A percentile compares a stretch with the other conserved stretches of the same genome.
Conservation (phyloP, 2,113 vertebrate species). For the Columba janthina region DNA sequence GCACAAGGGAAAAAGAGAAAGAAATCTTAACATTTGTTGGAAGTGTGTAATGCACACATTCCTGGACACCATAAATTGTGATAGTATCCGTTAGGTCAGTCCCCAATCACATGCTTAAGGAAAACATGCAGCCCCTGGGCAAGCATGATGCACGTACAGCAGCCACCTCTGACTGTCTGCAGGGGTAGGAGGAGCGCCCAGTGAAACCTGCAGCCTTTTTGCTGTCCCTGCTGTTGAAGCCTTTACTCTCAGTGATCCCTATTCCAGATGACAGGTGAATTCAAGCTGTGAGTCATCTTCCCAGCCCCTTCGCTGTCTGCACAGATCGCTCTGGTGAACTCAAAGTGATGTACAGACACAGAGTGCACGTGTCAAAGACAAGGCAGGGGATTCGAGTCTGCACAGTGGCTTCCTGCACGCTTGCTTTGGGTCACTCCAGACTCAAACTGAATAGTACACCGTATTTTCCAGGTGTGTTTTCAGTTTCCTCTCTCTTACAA, state of each 20-base stretch:
- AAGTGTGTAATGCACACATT: accelerated
- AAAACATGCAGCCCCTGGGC: not conserved
- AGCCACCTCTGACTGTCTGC: not conserved
- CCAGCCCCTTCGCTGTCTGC: not conserved
- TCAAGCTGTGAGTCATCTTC: not conserved
- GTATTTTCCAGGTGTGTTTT: not conserved
- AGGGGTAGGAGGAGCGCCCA: not conserved
- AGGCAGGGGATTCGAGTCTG: not conserved
- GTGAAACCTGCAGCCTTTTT: not conserved
- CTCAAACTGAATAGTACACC: not conserved
- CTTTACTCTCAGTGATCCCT: not conserved
- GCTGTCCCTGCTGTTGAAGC: not conserved
- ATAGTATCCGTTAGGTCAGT: not conserved
- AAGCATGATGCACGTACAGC: not conserved
- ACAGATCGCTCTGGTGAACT: not conserved
- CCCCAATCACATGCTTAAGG: not conserved
- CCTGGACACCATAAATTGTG: not conserved
- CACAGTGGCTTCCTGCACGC: not conserved
- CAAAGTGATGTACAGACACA: not conserved
- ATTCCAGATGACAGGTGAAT: not conserved
- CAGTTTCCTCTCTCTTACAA: not conserved
- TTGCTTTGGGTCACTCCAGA: not conserved
- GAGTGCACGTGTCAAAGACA: not conserved
- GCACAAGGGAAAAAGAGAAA: not conserved
- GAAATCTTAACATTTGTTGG: not conserved